phyloP scores from a whole-genome alignment of 1,140 invertebrate genomes.

The Condylostylus longicornis region DNA sequence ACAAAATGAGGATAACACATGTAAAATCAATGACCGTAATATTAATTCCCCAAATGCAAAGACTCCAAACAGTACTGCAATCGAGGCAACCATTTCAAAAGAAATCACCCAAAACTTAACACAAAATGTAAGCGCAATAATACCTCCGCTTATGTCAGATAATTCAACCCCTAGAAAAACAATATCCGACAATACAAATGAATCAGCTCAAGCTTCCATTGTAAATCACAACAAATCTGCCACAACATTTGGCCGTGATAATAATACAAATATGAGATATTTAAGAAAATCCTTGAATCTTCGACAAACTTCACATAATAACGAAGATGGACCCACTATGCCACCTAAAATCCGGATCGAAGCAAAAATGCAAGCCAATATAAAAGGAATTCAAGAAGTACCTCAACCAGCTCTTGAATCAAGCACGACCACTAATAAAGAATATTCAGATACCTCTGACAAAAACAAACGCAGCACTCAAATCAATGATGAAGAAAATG shows the following conservation, averaged over 20 bases:
- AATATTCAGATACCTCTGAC: not conserved
- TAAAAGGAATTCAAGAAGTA: constrained; percentile 3
- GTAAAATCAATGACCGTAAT: too few species aligned
- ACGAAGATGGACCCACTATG: constrained; percentile 4
- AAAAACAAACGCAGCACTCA: not conserved
- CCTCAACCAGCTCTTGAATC: not conserved
- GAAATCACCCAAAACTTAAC: too few species aligned
- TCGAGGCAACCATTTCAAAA: too few species aligned
- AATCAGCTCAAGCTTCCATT: too few species aligned
- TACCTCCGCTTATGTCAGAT: too few species aligned
- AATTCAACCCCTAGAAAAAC: too few species aligned
- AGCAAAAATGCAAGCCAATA: constrained; percentile 6
- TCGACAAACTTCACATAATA: constrained; percentile 14
- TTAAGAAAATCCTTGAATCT: constrained; percentile 20
- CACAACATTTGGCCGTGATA: constrained; percentile 20
- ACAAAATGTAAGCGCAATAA: too few species aligned
- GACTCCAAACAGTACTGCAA: too few species aligned
- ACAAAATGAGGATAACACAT: too few species aligned
- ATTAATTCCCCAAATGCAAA: too few species aligned
- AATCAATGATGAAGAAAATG: not conserved
- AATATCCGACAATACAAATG: too few species aligned
- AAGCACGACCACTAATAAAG: constrained; percentile 8
- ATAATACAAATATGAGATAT: constrained; percentile 13
- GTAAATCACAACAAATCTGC: too few species aligned
- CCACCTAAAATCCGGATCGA: constrained; percentile 9